A percentile compares a stretch with the other conserved stretches of the same genome.
Evolutionary conservation across 1,140 invertebrate species (phyloP).

Genomic region (Drosophila prosaltans): DNA sequence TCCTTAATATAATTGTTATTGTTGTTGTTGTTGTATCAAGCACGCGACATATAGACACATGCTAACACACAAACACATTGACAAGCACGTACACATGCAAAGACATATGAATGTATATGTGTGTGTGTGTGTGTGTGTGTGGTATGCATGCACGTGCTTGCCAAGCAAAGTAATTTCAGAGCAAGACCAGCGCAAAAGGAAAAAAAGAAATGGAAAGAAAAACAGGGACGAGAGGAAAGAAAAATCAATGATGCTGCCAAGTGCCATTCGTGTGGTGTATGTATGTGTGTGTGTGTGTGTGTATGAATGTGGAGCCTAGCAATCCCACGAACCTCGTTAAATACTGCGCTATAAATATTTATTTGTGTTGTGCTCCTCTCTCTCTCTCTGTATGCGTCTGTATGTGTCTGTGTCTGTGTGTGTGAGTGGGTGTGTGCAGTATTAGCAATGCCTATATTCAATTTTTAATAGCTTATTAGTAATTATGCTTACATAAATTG

Average conservation of each 20-base stretch:
- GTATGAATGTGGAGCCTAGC: slow-evolving; percentile 7
- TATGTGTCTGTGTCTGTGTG: too few relatives aligned
- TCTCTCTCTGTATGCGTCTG: background rate
- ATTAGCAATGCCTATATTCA: slow-evolving; percentile 39
- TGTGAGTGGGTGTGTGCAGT: background rate
- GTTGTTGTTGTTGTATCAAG: slow-evolving; percentile 32
- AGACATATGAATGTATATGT: slow-evolving; percentile 15
- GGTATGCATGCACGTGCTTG: slow-evolving; percentile 67
- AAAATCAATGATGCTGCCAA: slow-evolving; percentile 81
- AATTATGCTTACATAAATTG: slow-evolving; percentile 28
- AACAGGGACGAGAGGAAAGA: slow-evolving; percentile 33
- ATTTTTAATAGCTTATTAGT: slow-evolving; percentile 41
- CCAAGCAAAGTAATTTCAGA: slow-evolving; percentile 33
- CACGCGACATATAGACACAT: slow-evolving; percentile 55
- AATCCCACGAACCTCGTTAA: slow-evolving; percentile 19
- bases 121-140: background rate
- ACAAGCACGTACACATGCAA: slow-evolving; percentile 15
- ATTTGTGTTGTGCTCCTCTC: background rate
- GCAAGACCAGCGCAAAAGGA: slow-evolving; percentile 44
- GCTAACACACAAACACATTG: slow-evolving; percentile 16
- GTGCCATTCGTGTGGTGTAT: slow-evolving; percentile 37
- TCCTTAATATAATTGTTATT: background rate
- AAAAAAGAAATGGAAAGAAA: slow-evolving; percentile 5
- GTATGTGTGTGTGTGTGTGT: slow-evolving; percentile 26
- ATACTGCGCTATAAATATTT: slow-evolving; percentile 9